phyloP scores from a whole-genome alignment of 2,888 invertebrate genomes.

The Meteorus cinctellus region DNA sequence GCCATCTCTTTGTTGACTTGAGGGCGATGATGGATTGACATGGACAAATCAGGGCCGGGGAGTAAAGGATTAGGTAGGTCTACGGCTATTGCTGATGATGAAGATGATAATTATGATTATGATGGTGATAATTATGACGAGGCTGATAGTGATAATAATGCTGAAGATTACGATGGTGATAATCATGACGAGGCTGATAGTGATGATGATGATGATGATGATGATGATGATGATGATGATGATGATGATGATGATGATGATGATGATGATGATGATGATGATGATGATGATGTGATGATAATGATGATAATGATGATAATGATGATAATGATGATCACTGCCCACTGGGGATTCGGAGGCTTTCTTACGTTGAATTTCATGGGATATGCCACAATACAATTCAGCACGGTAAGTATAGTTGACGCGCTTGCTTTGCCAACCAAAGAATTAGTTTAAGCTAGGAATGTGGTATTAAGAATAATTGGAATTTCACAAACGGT shows the following conservation, averaged over 20 bases:
- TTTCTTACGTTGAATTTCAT: conserved; percentile 18
- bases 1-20: conserved; percentile 73
- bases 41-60: conserved; percentile 66
- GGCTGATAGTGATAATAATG: background rate
- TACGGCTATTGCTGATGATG: conserved; percentile 58
- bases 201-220: too few species aligned
- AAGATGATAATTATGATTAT: background rate
- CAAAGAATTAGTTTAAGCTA: conserved; percentile 28
- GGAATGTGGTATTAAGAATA: conserved; percentile 1
- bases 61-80: conserved; percentile 69
- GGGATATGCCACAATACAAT: conserved; percentile 4
- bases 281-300: conserved; percentile 6
- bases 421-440: conserved; percentile 43
- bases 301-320: too few species aligned
- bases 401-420: conserved; percentile 40
- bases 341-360: conserved; percentile 20
- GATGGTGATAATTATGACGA: background rate
- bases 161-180: too few species aligned
- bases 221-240: too few species aligned
- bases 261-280: background rate
- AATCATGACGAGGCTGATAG: too few species aligned
- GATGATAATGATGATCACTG: background rate
- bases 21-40: conserved; percentile 55
- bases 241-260: too few species aligned
- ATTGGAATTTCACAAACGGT: background rate